phyloP scores from a whole-genome alignment of 2,113 vertebrate species.

The Chamaetylas fuelleborni region DNA sequence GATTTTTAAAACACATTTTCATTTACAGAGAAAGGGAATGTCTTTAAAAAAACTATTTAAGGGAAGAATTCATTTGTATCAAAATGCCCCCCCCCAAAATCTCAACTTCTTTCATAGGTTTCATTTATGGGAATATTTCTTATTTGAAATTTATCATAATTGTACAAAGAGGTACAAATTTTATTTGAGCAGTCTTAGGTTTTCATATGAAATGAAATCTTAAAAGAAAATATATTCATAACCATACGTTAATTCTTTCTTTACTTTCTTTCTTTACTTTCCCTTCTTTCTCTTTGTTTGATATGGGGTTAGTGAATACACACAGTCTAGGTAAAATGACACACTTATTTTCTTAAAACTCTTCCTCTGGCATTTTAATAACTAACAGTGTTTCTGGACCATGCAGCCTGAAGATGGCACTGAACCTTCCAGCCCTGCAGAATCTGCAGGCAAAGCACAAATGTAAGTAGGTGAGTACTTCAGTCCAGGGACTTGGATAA shows the following conservation, averaged over 20 bases:
- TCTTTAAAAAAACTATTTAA: neutral
- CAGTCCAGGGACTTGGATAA: neutral
- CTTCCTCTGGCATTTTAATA: neutral
- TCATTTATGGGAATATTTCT: neutral
- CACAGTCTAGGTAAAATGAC: neutral
- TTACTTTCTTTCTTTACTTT: neutral
- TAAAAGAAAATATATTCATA: neutral
- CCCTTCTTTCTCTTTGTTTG: neutral
- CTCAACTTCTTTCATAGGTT: neutral
- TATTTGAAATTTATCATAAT: neutral
- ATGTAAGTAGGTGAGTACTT: neutral
- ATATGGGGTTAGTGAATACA: neutral
- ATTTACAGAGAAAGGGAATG: neutral
- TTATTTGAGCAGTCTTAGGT: neutral
- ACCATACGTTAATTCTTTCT: neutral
- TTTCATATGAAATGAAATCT: neutral
- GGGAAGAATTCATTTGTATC: neutral
- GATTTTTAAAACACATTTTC: neutral
- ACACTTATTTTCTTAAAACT: neutral
- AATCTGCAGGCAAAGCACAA: neutral
- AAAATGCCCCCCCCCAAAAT: accelerated
- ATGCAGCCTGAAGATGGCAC: neutral
- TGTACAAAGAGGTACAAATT: neutral
- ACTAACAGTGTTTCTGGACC: neutral
- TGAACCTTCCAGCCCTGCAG: neutral